A percentile compares a stretch with the other conserved stretches of the same genome.
Evolutionary conservation across 1,140 invertebrate genomes (phyloP).

Genomic region (Ceratitis capitata): DNA sequence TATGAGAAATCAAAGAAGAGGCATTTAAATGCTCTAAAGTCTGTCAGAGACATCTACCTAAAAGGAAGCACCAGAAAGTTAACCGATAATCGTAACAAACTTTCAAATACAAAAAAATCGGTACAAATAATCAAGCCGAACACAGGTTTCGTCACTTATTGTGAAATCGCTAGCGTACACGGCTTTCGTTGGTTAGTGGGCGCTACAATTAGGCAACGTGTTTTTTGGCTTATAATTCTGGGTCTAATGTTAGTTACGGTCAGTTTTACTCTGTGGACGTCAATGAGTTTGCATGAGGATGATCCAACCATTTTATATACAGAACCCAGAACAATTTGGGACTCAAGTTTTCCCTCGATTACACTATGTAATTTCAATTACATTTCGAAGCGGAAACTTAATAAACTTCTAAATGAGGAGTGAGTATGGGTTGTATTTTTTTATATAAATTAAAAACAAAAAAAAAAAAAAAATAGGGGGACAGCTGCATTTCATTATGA

Average conservation of each 20-base stretch:
- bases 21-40: too few species aligned
- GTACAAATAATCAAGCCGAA: conserved; percentile 48
- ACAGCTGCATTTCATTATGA: too few species aligned
- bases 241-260: conserved; percentile 63
- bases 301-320: conserved; percentile 67
- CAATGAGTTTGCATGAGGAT: conserved; percentile 61
- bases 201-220: conserved; percentile 55
- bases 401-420: not conserved
- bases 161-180: conserved; percentile 65
- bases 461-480: too few species aligned
- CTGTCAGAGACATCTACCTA: too few species aligned
- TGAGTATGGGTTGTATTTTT: not conserved
- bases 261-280: conserved; percentile 60
- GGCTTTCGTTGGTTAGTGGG: conserved; percentile 58
- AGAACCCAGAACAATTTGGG: conserved; percentile 72
- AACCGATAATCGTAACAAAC: too few species aligned
- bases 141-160: conserved; percentile 64
- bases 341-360: conserved; percentile 74
- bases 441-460: not conserved
- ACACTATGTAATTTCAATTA: conserved; percentile 75
- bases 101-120: too few species aligned
- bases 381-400: conserved; percentile 45
- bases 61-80: too few species aligned
- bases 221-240: conserved; percentile 67
- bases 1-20: too few species aligned